Percentiles rank a stretch among this genome's conserved stretches.
Conservation (phyloP, 2,113 vertebrate species). For the Ellobius talpinus region DNA sequence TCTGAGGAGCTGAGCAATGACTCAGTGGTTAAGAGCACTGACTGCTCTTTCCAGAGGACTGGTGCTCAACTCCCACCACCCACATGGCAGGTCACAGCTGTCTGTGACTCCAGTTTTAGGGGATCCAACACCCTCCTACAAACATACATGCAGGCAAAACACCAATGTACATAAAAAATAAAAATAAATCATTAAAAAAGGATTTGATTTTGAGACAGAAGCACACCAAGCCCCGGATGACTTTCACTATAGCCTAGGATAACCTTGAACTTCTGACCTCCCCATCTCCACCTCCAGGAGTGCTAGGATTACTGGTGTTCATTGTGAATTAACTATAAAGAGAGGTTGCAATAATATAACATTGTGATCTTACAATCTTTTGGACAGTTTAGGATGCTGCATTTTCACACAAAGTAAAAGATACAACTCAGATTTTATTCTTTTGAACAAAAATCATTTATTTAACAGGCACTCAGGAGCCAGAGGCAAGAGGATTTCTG, state of each 20-base stretch:
- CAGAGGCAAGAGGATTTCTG: background rate
- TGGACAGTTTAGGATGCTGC: background rate
- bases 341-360: background rate
- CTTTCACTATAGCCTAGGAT: background rate
- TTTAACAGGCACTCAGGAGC: background rate
- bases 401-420: background rate
- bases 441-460: background rate
- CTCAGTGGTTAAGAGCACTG: background rate
- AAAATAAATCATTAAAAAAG: background rate
- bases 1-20: background rate
- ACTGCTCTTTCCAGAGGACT: background rate
- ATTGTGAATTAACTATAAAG: background rate
- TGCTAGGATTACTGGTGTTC: background rate
- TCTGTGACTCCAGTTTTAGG: background rate
- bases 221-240: background rate
- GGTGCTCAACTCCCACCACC: too few species aligned
- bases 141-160: background rate
- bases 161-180: background rate
- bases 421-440: background rate
- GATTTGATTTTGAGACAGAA: background rate
- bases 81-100: background rate
- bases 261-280: background rate
- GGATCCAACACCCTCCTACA: background rate
- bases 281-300: background rate
- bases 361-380: background rate